Evolutionary conservation across 2,888 invertebrate species (phyloP).

Genomic region (Empis livida): DNA sequence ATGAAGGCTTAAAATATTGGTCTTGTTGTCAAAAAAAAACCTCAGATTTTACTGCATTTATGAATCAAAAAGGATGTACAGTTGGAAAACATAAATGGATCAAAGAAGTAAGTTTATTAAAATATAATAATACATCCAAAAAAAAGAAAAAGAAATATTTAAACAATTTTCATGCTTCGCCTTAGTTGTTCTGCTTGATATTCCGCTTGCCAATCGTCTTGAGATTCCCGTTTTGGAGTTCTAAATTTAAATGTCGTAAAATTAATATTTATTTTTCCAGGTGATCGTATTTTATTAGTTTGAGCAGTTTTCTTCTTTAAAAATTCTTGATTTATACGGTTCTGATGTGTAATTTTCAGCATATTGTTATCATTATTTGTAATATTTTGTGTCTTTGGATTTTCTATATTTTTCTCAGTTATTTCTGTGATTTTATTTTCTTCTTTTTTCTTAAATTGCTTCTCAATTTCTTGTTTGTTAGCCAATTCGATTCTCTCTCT

Average conservation of each 20-base stretch:
- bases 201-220: constrained; percentile 12
- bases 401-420: constrained; percentile 7
- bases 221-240: constrained; percentile 32
- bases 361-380: not conserved
- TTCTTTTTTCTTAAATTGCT: constrained; percentile 8
- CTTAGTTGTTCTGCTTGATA: not conserved
- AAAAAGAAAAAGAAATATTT: too few relatives aligned
- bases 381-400: constrained; percentile 2
- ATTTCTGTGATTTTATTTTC: constrained; percentile 9
- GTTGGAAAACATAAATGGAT: constrained; percentile 78
- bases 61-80: constrained; percentile 83
- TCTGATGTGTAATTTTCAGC: constrained; percentile 7
- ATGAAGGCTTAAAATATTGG: constrained; percentile 96
- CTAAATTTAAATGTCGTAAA: constrained; percentile 24
- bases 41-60: constrained; percentile 83
- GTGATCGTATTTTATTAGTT: constrained; percentile 21
- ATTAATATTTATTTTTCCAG: constrained; percentile 25
- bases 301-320: constrained; percentile 7
- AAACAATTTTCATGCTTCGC: not conserved
- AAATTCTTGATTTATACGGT: constrained; percentile 19
- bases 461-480: constrained; percentile 11
- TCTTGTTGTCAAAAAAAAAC: constrained; percentile 90
- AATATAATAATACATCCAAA: not conserved
- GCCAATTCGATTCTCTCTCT: constrained; percentile 17
- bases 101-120: constrained; percentile 38